Evolutionary conservation across 2,113 vertebrate genomes (phyloP).

Genomic region (Arothron firmamentum): DNA sequence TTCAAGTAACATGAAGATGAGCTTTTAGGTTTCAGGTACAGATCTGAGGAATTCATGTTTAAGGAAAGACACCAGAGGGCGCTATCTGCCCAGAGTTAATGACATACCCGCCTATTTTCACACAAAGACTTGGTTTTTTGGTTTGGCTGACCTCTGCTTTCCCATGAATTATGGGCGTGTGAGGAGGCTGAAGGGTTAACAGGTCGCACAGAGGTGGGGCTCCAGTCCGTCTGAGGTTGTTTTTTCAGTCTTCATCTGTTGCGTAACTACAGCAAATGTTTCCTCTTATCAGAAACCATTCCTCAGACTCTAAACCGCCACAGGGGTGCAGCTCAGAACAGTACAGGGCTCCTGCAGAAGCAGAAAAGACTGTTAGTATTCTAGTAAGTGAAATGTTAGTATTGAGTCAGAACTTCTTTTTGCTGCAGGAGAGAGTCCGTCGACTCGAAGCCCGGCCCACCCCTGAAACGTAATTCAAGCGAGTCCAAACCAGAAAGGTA

Average conservation of each 20-base stretch:
- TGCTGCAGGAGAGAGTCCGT: constrained; percentile 68
- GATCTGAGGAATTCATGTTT: too few species aligned
- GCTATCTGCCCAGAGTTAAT: neutral
- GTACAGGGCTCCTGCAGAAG: too few species aligned
- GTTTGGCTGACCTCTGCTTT: neutral
- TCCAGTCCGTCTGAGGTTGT: neutral
- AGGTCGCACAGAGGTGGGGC: too few species aligned
- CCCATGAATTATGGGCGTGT: neutral
- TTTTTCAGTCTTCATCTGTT: neutral
- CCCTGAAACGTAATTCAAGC: constrained; percentile 42
- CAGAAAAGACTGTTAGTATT: too few species aligned
- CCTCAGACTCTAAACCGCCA: constrained; percentile 58
- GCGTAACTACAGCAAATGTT: constrained; percentile 31
- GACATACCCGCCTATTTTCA: too few species aligned
- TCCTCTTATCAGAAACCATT: constrained; percentile 68
- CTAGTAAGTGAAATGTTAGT: too few species aligned
- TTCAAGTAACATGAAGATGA: too few species aligned
- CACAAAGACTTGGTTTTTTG: too few species aligned
- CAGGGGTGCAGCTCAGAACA: constrained; percentile 66
- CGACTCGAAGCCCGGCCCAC: constrained; percentile 61
- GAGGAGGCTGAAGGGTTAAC: too few species aligned
- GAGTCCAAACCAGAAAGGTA: constrained; percentile 72
- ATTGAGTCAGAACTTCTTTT: neutral
- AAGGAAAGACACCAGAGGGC: neutral
- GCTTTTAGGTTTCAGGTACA: neutral